These are phyloP conservation scores for Caenorhabditis imperialis DNA, from an alignment of 2,888 invertebrate genomes.

Conservation along the genomic window DNA sequence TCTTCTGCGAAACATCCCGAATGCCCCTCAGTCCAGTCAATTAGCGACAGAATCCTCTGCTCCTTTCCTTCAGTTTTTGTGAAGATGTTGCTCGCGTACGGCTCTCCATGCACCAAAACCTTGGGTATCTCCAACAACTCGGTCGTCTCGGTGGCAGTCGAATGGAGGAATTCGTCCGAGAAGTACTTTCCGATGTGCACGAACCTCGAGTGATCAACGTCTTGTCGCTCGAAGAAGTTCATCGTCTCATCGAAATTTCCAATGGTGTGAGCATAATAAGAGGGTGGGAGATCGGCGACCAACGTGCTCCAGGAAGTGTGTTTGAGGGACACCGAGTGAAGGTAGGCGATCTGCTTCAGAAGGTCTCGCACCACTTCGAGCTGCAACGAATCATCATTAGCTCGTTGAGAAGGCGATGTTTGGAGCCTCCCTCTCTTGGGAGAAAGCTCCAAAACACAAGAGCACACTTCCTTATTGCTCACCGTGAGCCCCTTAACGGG, in stretches of 20 bases:
- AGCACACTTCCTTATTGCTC: not conserved
- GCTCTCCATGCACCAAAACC: slow-evolving; percentile 73
- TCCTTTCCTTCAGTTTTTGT: slow-evolving; percentile 57
- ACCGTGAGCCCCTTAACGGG: slow-evolving; percentile 57
- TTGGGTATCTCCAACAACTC: slow-evolving; percentile 58
- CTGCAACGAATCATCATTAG: slow-evolving; percentile 48
- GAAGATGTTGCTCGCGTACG: slow-evolving; percentile 70
- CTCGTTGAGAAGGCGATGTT: too few relatives aligned
- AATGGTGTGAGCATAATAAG: slow-evolving; percentile 61
- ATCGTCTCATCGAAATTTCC: slow-evolving; percentile 60
- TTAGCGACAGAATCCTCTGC: slow-evolving; percentile 61
- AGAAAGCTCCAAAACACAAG: not conserved
- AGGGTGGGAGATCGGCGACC: slow-evolving; percentile 63
- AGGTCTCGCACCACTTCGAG: slow-evolving; percentile 70
- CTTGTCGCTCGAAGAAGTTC: slow-evolving; percentile 62
- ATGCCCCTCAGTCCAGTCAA: slow-evolving; percentile 75
- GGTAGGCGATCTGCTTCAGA: slow-evolving; percentile 67
- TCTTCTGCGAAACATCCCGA: slow-evolving; percentile 76
- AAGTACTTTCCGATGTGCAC: slow-evolving; percentile 63
- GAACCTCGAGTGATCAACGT: slow-evolving; percentile 64
- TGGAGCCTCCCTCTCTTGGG: too few relatives aligned
- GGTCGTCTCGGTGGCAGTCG: slow-evolving; percentile 64
- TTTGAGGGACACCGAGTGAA: slow-evolving; percentile 69
- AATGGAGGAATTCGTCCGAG: slow-evolving; percentile 61
- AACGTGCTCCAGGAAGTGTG: slow-evolving; percentile 71